A percentile compares a stretch with the other conserved stretches of the same genome.
Conservation (phyloP, 2,888 invertebrate species). For the Horisme vitalbata region DNA sequence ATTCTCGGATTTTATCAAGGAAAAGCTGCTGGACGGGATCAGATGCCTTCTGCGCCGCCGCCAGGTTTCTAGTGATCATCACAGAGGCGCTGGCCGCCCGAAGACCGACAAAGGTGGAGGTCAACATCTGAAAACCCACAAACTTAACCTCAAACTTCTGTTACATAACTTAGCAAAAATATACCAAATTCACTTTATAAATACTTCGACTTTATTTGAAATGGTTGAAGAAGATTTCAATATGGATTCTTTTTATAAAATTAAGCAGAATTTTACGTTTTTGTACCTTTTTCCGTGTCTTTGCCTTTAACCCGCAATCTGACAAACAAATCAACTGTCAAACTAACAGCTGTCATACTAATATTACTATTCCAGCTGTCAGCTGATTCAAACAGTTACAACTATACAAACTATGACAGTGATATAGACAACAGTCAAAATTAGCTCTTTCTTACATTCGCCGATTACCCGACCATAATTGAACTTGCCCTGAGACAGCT, state of each 20-base stretch:
- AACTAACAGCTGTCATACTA: too few relatives aligned
- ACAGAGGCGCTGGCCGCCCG: constrained; percentile 75
- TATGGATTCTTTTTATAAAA: constrained; percentile 12
- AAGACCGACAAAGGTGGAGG: constrained; percentile 77
- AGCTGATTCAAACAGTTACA: too few relatives aligned
- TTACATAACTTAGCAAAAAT: constrained; percentile 56
- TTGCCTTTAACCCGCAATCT: too few relatives aligned
- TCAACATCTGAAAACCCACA: constrained; percentile 79
- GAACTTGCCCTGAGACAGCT: too few relatives aligned
- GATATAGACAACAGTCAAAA: too few relatives aligned
- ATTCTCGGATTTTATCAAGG: constrained; percentile 95
- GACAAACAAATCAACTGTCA: too few relatives aligned
- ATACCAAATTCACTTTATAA: not conserved
- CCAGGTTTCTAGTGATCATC: constrained; percentile 86
- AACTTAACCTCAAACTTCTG: constrained; percentile 61
- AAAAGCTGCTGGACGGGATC: constrained; percentile 98
- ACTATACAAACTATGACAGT: too few relatives aligned
- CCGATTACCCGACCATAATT: too few relatives aligned
- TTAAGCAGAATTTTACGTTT: constrained; percentile 44
- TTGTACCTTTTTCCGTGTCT: too few relatives aligned
- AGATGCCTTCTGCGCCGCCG: constrained; percentile 87
- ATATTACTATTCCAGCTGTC: too few relatives aligned
- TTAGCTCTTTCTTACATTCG: too few relatives aligned
- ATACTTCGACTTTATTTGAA: not conserved
- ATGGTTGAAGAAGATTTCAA: not conserved